phyloP scores from a whole-genome alignment of 2,888 invertebrate genomes.

The Latrodectus hesperus region DNA sequence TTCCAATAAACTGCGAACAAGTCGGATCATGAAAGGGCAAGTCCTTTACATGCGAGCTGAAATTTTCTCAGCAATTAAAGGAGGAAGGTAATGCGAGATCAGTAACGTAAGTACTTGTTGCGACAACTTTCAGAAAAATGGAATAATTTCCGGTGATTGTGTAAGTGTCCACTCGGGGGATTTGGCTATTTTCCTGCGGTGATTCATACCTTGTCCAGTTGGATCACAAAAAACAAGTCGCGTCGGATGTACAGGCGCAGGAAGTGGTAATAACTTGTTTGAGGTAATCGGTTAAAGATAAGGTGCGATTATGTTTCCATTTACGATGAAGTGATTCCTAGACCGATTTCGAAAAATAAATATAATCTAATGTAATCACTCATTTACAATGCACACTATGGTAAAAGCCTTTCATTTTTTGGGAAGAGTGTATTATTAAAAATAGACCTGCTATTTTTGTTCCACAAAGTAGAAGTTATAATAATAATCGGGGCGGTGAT shows the following conservation, averaged over 20 bases:
- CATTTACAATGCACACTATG: too few relatives aligned
- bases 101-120: neutral
- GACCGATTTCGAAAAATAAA: too few relatives aligned
- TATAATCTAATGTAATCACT: too few relatives aligned
- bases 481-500: too few relatives aligned
- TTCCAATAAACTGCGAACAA: neutral
- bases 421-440: too few relatives aligned
- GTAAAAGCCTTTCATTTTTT: too few relatives aligned
- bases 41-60: neutral
- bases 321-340: too few relatives aligned
- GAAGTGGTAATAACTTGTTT: neutral
- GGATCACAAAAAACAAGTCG: neutral
- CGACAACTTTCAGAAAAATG: slow-evolving; percentile 19
- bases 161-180: neutral
- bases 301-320: too few relatives aligned
- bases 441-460: too few relatives aligned
- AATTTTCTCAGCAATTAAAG: slow-evolving; percentile 37
- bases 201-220: neutral
- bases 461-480: too few relatives aligned
- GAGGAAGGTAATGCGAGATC: neutral
- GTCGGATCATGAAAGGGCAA: neutral
- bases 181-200: neutral
- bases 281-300: too few relatives aligned
- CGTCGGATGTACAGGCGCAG: neutral
- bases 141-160: slow-evolving; percentile 52